Base-by-base conservation (phyloP, 2,797 vertebrate genomes). In the Bovichtus variegatus region DNA sequence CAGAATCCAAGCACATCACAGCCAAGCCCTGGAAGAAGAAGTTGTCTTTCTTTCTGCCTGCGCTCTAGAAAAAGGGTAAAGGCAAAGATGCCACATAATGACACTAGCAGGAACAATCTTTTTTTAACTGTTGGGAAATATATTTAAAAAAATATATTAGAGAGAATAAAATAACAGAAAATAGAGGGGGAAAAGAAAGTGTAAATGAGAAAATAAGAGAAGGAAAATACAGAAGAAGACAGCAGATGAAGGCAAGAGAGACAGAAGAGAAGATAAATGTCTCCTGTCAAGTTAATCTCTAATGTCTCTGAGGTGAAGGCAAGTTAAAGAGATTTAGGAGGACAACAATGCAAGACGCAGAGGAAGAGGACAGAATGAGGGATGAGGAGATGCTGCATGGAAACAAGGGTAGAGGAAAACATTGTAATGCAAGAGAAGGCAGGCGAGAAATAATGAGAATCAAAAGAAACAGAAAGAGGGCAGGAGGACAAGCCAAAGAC, bases 1-100 rank as follows among this genome's bases (percentile, higher is more conserved):
- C 73, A 81, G 76, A 80, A 81, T 80, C 65, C 16, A 5, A 21
- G 65, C 0, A 66, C 65, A 77, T 87, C 71, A 71, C 73, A 78
- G 80, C 55, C 73, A 72, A 66, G 65, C 27, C 23, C 51, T 19
- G 41, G 43, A 66, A 65, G 49, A 80, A 72, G 68, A 1, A 2
- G 29, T 4, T 12, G 16, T 21, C 19, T 43, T 51, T 50, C 36
- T 40, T 66, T 59, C 38, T 6, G 31, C 21, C 43, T 34, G 15
- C 62, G 55, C 49, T 36, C 21, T 23, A 55, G 18, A 65, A 60
- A 72, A 46, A n/a, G 3, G 23, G 9, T 21, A 19, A 34, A 71
- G n/a, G 25, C 18, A 44, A 51, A 19, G 19, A 58, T 1, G 21
- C 18, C 19, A 25, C 21, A 10, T n/a, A n/a, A n/a, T n/a, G n/a